phyloP scores from a whole-genome alignment of 1,140 invertebrate species.

The Anthonomus grandis region DNA sequence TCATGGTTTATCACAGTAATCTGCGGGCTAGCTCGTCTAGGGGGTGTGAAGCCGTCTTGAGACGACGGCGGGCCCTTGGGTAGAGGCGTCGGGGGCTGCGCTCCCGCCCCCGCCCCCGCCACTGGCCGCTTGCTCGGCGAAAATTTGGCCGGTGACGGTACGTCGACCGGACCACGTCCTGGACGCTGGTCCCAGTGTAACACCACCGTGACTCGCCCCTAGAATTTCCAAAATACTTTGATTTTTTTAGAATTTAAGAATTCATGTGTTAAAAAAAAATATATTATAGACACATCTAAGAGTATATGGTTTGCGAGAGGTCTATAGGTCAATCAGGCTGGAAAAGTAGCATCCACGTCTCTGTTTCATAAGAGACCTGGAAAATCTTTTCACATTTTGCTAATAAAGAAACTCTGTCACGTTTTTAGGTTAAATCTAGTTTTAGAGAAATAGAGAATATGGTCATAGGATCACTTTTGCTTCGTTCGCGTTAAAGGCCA shows the following conservation, averaged over 20 bases:
- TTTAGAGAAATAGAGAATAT: no score
- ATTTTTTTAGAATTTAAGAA: no score
- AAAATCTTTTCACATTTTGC: no score
- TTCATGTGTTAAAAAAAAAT: no score
- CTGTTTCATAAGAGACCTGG: no score
- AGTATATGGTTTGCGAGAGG: neutral
- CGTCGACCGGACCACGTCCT: slow-evolving; percentile 55
- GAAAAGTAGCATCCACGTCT: no score
- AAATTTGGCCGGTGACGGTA: slow-evolving; percentile 55
- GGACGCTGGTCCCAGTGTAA: slow-evolving; percentile 86
- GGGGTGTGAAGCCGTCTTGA: slow-evolving; percentile 50
- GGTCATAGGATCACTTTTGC: no score
- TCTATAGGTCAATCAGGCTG: no score
- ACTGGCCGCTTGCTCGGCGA: slow-evolving; percentile 66
- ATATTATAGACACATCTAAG: no score
- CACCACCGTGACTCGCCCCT: slow-evolving; percentile 81
- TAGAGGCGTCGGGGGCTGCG: slow-evolving; percentile 55
- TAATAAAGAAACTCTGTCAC: no score
- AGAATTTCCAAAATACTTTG: neutral
- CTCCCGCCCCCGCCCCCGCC: slow-evolving; percentile 72
- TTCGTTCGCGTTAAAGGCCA: no score
- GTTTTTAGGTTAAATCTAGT: no score
- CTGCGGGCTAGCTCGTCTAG: slow-evolving; percentile 69
- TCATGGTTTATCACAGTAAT: slow-evolving; percentile 90
- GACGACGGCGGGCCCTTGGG: slow-evolving; percentile 20